These are phyloP conservation scores for Volucella zonaria DNA, from an alignment of 2,888 invertebrate genomes.

Conservation along the genomic window DNA sequence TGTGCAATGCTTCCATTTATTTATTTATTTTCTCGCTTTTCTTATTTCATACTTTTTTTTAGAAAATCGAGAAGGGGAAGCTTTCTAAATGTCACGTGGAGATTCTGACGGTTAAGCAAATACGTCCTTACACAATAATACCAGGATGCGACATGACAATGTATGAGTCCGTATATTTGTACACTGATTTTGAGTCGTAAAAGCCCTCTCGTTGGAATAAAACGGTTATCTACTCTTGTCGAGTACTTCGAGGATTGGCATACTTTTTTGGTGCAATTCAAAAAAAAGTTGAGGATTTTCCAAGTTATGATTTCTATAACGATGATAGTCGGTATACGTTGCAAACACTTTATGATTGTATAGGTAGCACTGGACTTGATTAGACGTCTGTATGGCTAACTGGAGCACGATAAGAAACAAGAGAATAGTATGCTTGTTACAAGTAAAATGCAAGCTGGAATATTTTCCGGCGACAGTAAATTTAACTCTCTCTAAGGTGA, in stretches of 20 bases:
- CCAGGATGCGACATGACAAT: conserved; percentile 11
- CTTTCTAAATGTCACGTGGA: conserved; percentile 70
- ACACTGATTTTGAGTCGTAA: conserved; percentile 63
- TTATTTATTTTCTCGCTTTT: neutral
- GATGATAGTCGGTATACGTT: conserved; percentile 65
- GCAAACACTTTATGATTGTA: conserved; percentile 65
- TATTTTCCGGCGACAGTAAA: conserved; percentile 62
- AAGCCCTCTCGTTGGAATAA: conserved; percentile 71
- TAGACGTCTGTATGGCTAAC: conserved; percentile 72
- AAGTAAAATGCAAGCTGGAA: conserved; percentile 68
- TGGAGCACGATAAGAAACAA: conserved; percentile 72
- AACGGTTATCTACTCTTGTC: conserved; percentile 71
- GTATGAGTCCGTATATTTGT: conserved; percentile 30
- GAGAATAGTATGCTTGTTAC: conserved; percentile 61
- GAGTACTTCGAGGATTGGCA: conserved; percentile 71
- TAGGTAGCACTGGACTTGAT: conserved; percentile 71
- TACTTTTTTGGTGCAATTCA: conserved; percentile 64
- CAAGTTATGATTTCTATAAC: conserved; percentile 68
- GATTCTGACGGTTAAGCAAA: conserved; percentile 68
- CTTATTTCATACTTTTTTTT: neutral
- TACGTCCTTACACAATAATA: conserved; percentile 43
- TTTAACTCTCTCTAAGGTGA: conserved; percentile 52
- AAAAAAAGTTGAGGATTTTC: conserved; percentile 43
- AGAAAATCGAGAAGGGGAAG: conserved; percentile 3
- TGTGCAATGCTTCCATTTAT: neutral